Evolutionary conservation across 92 coral and sea anemone species (phyloP), one percentile per base, ranked within the genome.

Genomic region (Chrysogorgia sp.): DNA sequence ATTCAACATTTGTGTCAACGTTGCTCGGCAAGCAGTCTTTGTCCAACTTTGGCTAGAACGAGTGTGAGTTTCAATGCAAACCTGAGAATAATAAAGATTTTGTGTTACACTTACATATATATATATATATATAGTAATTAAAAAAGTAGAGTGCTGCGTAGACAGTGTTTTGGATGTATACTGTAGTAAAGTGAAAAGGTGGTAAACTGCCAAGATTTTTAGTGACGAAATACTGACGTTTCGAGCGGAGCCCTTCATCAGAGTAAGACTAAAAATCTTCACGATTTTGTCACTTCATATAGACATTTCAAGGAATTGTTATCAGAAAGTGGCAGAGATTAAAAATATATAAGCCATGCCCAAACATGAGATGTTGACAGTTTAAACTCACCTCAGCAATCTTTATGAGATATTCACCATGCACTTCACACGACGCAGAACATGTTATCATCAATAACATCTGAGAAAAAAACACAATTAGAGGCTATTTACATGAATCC

Each of bases 381-480:
- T 2, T 2, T 1, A 2, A 47, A n/a, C 53, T 78, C 80, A 94
- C 98, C 97, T 94, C 97, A 10, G 97, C 97, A 64, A 91, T 92
- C 63, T 94, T 94, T 47, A 94, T 94, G 30, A 94, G 90, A 60
- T 94, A 87, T 91, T 94, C 98, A 40, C 98, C 98, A 72, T 94
- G 98, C 41, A 94, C 97, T 75, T 94, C 98, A 74, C 98, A 94
- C 25, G 98, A 94, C 0, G 98, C 98, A 14, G 98, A 94, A 58
- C 98, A 94, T 23, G 98, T 94, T 40, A 94, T 94, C 49, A 94
- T 94, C n/a, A 94, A 88, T 40, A 94, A 83, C 60, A 94, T 90
- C 98, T 94, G 83, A 10, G 61, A 63, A 1, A 47, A n/a, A n/a
- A n/a, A n/a, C n/a, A n/a, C n/a, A n/a, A n/a, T n/a, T n/a, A n/a